Percentiles rank a stretch among this genome's conserved stretches.
Conservation (phyloP, 2,113 vertebrate species). For the Isichthys henryi region DNA sequence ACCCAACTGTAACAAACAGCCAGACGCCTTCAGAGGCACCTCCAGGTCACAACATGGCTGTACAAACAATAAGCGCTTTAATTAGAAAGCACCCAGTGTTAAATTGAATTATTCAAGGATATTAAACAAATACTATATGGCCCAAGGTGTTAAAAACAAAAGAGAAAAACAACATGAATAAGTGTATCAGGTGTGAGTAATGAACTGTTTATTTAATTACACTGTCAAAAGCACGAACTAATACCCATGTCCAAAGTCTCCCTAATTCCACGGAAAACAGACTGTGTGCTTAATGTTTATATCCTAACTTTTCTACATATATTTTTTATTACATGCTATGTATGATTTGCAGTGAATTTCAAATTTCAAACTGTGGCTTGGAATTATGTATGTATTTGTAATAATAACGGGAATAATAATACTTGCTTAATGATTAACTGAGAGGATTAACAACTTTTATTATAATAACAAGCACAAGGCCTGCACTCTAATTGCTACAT, state of each 20-base stretch:
- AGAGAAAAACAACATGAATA: constrained; percentile 43
- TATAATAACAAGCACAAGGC: neutral
- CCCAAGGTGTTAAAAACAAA: constrained; percentile 37
- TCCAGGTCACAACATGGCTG: constrained; percentile 30
- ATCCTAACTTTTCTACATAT: neutral
- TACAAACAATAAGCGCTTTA: constrained; percentile 39
- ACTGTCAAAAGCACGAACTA: constrained; percentile 41
- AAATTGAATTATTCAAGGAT: constrained; percentile 28
- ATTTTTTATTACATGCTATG: neutral
- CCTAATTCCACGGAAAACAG: neutral
- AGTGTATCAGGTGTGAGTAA: constrained; percentile 30
- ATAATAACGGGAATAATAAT: neutral
- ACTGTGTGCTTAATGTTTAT: neutral
- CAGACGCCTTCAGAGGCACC: constrained; percentile 30
- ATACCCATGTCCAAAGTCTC: constrained; percentile 21
- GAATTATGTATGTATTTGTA: neutral
- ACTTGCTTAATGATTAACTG: neutral
- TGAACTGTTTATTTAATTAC: constrained; percentile 38
- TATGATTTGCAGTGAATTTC: neutral
- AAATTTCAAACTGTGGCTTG: neutral
- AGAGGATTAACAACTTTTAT: neutral
- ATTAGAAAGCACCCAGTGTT: constrained; percentile 39
- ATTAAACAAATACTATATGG: constrained; percentile 32
- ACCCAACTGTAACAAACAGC: neutral
- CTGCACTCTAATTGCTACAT: neutral